A percentile compares a stretch with the other conserved stretches of the same genome.
phyloP scores from a whole-genome alignment of 1,140 invertebrate genomes.

The Varroa destructor region DNA sequence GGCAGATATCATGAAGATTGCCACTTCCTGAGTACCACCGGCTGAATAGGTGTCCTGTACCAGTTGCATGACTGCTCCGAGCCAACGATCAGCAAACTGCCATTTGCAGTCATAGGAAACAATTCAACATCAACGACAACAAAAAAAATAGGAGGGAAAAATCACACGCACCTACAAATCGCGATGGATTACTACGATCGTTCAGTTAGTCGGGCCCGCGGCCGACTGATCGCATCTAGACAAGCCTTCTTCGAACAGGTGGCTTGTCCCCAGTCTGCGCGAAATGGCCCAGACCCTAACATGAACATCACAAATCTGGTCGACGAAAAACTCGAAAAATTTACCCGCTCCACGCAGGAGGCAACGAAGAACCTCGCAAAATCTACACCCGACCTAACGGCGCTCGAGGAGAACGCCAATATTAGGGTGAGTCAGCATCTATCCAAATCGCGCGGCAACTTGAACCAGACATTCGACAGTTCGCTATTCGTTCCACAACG shows the following conservation, averaged over 20 bases:
- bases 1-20: constrained; percentile 27
- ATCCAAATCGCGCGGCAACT: constrained; percentile 9
- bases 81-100: not conserved
- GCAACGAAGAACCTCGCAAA: constrained; percentile 19
- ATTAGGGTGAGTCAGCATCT: constrained; percentile 23
- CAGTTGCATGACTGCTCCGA: not conserved
- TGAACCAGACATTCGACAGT: constrained; percentile 23
- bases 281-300: not conserved
- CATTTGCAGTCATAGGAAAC: no score
- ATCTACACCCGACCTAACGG: constrained; percentile 19
- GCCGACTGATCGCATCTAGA: not conserved
- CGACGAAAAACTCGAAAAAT: constrained; percentile 18
- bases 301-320: constrained; percentile 22
- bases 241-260: constrained; percentile 24
- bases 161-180: not conserved
- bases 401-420: constrained; percentile 23
- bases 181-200: constrained; percentile 26
- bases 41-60: not conserved
- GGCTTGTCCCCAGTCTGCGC: not conserved
- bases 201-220: not conserved
- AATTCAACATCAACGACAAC: no score
- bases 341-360: constrained; percentile 18
- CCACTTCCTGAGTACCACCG: constrained; percentile 13
- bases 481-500: not conserved
- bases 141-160: not conserved